Conservation (phyloP, 2,113 vertebrate genomes). For the Cygnus atratus region DNA sequence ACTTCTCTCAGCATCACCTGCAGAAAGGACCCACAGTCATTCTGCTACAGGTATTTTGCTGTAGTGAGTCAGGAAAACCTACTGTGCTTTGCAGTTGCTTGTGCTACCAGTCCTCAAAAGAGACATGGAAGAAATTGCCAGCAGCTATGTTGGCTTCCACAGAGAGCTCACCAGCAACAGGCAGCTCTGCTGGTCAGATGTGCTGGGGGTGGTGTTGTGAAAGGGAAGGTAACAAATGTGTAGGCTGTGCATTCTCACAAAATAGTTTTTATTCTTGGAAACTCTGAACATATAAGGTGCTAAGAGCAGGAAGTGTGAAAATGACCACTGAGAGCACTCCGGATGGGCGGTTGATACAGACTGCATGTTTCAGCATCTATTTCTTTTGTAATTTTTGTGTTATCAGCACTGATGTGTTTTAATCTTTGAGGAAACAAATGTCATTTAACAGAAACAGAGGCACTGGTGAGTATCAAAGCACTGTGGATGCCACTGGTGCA, state of each 20-base stretch:
- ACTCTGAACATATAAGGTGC: background rate
- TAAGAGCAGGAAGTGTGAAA: background rate
- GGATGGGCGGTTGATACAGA: background rate
- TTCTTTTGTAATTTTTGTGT: background rate
- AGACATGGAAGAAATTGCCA: constrained; percentile 76
- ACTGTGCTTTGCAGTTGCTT: constrained; percentile 69
- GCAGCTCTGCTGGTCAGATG: constrained; percentile 80
- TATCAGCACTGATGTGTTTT: background rate
- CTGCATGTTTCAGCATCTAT: background rate
- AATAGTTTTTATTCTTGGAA: background rate
- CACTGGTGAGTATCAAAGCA: fast-evolving
- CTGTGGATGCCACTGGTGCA: background rate
- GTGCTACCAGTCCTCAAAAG: constrained; percentile 79
- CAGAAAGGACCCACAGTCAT: background rate
- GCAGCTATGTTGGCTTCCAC: constrained; percentile 82
- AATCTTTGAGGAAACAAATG: fast-evolving
- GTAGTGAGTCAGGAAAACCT: background rate
- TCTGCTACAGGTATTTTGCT: background rate
- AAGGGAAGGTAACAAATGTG: background rate
- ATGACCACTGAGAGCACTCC: background rate
- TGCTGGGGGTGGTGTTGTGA: background rate
- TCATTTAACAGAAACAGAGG: background rate
- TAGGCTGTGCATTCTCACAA: background rate
- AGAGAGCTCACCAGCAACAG: constrained; percentile 78
- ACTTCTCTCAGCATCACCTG: background rate